Percentiles rank a stretch among this genome's conserved stretches.
phyloP scores from a whole-genome alignment of 2,113 vertebrate genomes.

The Catagonus wagneri region DNA sequence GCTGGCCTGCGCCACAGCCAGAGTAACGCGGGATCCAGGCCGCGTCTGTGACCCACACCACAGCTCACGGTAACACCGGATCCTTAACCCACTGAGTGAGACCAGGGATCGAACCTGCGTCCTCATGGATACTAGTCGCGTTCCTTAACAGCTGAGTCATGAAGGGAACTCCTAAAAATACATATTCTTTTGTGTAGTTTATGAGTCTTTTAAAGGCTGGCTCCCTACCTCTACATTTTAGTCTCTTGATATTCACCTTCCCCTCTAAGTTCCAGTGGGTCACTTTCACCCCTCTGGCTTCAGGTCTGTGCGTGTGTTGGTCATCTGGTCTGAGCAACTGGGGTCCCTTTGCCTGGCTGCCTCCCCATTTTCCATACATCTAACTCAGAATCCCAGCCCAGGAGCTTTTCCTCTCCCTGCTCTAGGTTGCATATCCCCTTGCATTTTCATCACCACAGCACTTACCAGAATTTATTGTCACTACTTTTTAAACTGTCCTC shows the following conservation, averaged over 20 bases:
- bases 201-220: not conserved
- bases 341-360: not conserved
- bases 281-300: not conserved
- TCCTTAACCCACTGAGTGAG: no score
- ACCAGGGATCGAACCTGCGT: no score
- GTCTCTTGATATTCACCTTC: not conserved
- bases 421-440: slow-evolving; percentile 35
- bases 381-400: not conserved
- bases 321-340: not conserved
- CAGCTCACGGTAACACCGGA: no score
- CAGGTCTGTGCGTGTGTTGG: not conserved
- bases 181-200: not conserved
- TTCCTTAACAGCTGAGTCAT: no score
- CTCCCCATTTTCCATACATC: not conserved
- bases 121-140: no score
- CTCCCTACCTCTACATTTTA: not conserved
- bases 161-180: not conserved
- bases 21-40: no score
- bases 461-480: slow-evolving; percentile 17
- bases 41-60: no score
- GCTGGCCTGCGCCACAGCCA: no score
- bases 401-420: not conserved
- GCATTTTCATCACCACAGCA: not conserved
- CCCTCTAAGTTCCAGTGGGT: not conserved
- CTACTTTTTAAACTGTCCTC: slow-evolving; percentile 39